Conservation (phyloP, 2,888 invertebrate species). For the Agrypnus murinus region DNA sequence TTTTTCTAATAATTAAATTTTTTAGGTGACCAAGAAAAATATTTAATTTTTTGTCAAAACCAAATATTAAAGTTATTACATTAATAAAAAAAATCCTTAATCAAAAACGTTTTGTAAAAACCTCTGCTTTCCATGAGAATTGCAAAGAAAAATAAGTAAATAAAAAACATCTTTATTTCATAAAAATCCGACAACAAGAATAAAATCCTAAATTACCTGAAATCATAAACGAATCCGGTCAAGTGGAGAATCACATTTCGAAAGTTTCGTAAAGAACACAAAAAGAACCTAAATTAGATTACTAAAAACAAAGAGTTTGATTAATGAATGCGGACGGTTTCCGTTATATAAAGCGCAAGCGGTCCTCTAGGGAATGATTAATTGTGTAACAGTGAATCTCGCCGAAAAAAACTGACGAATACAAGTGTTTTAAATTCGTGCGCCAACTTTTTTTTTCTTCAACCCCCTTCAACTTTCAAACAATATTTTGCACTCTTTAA, state of each 20-base stretch:
- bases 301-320: conserved; percentile 70
- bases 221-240: conserved; percentile 57
- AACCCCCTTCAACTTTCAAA: conserved; percentile 18
- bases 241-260: conserved; percentile 63
- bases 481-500: conserved; percentile 34
- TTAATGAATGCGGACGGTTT: conserved; percentile 66
- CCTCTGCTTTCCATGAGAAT: too few relatives aligned
- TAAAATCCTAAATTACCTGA: conserved; percentile 23
- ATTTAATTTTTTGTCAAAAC: too few relatives aligned
- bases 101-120: too few relatives aligned
- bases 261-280: conserved; percentile 63
- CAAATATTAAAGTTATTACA: too few relatives aligned
- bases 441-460: conserved; percentile 37
- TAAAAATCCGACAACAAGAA: too few relatives aligned
- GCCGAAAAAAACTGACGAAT: conserved; percentile 41
- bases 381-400: conserved; percentile 61
- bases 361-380: conserved; percentile 62
- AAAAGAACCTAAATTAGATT: conserved; percentile 69
- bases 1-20: too few relatives aligned
- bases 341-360: conserved; percentile 61
- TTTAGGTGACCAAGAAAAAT: too few relatives aligned
- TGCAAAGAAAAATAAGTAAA: too few relatives aligned
- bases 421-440: conserved; percentile 41
- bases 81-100: too few relatives aligned
- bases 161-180: too few relatives aligned